Conservation (phyloP, 2,113 vertebrate genomes). For the Clupea harengus region DNA sequence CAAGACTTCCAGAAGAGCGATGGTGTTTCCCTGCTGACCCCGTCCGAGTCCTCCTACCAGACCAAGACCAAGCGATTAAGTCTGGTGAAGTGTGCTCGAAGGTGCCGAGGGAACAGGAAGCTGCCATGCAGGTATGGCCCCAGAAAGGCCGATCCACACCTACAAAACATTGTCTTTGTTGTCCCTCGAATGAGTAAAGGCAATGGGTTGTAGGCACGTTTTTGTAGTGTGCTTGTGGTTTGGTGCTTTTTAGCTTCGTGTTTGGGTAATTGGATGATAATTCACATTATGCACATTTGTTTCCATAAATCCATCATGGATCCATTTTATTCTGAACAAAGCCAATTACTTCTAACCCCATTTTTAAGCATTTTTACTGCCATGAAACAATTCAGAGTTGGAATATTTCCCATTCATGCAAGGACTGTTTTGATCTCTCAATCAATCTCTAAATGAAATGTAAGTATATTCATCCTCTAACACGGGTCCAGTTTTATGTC, state of each 20-base stretch:
- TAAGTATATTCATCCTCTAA: background rate
- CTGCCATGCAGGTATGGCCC: slow-evolving; percentile 88
- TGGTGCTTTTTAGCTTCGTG: background rate
- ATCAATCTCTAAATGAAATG: background rate
- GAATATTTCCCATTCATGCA: background rate
- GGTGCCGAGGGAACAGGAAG: slow-evolving; percentile 85
- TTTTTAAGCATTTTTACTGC: background rate
- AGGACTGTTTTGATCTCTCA: background rate
- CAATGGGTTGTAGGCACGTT: background rate
- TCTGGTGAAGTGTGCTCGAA: slow-evolving; percentile 83
- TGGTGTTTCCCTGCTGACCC: slow-evolving; percentile 73
- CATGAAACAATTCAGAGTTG: background rate
- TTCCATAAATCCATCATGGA: background rate
- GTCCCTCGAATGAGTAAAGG: background rate
- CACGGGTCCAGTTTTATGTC: background rate
- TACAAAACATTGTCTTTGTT: background rate
- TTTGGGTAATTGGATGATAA: background rate
- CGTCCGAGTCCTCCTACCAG: slow-evolving; percentile 72
- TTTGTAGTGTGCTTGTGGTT: background rate
- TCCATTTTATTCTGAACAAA: background rate
- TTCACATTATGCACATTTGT: background rate
- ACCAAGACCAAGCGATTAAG: slow-evolving; percentile 82
- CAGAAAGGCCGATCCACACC: background rate
- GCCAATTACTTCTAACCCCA: background rate
- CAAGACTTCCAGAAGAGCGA: slow-evolving; percentile 92